Percentiles rank a stretch among this genome's conserved stretches.
These are phyloP conservation scores for Ailurus styani DNA, from an alignment of 2,113 vertebrate species.

Conservation along the genomic window DNA sequence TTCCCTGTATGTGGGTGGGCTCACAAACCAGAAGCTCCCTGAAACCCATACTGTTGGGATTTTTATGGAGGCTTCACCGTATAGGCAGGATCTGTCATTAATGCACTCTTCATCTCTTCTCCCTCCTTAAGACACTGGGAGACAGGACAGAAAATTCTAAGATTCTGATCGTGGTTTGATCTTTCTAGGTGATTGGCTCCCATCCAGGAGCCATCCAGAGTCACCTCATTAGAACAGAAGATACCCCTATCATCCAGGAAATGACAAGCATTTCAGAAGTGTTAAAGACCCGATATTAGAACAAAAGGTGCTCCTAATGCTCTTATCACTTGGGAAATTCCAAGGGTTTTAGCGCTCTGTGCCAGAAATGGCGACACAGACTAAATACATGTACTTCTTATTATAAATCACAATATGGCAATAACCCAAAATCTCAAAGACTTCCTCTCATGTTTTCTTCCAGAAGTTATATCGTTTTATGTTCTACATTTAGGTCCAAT, in stretches of 20 bases:
- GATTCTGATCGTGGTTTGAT: neutral
- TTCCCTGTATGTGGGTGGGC: neutral
- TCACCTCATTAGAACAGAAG: neutral
- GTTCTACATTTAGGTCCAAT: neutral
- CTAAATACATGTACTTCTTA: neutral
- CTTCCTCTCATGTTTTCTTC: neutral
- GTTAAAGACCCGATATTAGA: neutral
- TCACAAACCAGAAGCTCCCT: neutral
- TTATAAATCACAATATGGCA: neutral
- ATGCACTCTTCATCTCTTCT: neutral
- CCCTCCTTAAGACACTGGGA: neutral
- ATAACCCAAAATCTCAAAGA: neutral
- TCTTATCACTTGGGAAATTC: neutral
- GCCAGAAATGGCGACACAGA: neutral
- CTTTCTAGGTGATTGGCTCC: neutral
- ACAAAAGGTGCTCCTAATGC: neutral
- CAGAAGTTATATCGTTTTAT: neutral
- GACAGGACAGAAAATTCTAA: neutral
- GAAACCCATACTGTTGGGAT: neutral
- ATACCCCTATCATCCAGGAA: neutral
- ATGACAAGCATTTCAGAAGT: neutral
- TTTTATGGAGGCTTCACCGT: neutral
- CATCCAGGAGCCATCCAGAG: neutral
- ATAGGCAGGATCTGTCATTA: too few species aligned
- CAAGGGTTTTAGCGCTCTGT: neutral